phyloP scores from a whole-genome alignment of 1,140 invertebrate species.

The Lanistes nyassanus region DNA sequence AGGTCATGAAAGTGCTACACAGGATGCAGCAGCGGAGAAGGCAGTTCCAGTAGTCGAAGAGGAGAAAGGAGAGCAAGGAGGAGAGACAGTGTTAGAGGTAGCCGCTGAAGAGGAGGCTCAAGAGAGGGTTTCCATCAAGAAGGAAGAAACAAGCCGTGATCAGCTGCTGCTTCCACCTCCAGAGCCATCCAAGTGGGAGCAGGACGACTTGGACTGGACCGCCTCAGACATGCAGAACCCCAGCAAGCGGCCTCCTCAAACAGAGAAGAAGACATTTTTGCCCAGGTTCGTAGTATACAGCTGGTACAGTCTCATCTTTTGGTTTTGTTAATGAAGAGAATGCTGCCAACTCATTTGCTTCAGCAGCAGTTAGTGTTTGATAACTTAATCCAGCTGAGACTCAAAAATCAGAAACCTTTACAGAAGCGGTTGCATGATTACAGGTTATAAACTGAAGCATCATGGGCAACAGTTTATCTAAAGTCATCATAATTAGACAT shows the following conservation, averaged over 20 bases:
- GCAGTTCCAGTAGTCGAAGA: conserved; percentile 14
- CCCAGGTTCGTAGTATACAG: conserved; percentile 43
- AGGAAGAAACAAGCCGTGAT: conserved; percentile 22
- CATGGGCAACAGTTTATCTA: too few relatives aligned
- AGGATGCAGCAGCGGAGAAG: conserved; percentile 17
- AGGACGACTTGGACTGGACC: conserved; percentile 70
- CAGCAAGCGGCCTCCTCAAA: conserved; percentile 21
- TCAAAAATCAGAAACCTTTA: too few relatives aligned
- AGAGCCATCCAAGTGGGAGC: conserved; percentile 88
- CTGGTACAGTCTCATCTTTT: too few relatives aligned
- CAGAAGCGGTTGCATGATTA: too few relatives aligned
- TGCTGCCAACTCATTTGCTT: too few relatives aligned
- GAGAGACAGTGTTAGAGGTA: conserved; percentile 16
- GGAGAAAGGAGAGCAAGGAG: background rate
- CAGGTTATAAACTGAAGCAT: too few relatives aligned
- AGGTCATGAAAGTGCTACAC: too few relatives aligned
- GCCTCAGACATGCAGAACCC: conserved; percentile 25
- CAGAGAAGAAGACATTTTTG: conserved; percentile 42
- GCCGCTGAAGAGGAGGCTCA: conserved; percentile 31
- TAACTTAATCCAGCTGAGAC: too few relatives aligned
- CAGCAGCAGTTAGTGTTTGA: too few relatives aligned
- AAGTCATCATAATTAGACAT: too few relatives aligned
- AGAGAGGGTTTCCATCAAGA: conserved; percentile 19
- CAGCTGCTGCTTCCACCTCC: conserved; percentile 66
- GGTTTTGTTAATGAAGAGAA: too few relatives aligned